These are phyloP conservation scores for Chrysolina oricalcia DNA, from an alignment of 2,888 invertebrate genomes.

Conservation along the genomic window DNA sequence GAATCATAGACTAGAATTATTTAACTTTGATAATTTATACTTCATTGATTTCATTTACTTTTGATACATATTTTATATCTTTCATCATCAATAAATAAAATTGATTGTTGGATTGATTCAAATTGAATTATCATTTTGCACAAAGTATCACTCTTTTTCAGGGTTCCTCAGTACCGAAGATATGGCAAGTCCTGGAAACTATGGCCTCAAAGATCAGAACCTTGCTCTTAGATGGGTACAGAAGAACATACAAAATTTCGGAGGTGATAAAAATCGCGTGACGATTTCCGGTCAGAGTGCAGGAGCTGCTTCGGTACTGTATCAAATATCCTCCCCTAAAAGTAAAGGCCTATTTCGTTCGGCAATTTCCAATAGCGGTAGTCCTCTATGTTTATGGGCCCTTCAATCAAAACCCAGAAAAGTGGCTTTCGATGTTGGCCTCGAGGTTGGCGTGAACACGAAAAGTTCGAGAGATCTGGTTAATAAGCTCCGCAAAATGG, in stretches of 20 bases:
- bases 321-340: conserved; percentile 55
- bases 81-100: no score
- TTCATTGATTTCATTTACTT: no score
- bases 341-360: conserved; percentile 62
- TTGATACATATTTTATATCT: no score
- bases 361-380: conserved; percentile 66
- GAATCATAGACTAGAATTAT: no score
- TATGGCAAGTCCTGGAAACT: conserved; percentile 60
- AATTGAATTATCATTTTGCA: no score
- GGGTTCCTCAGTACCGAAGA: conserved; percentile 63
- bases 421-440: conserved; percentile 59
- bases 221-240: conserved; percentile 59
- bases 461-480: conserved; percentile 56
- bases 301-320: conserved; percentile 58
- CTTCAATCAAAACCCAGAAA: conserved; percentile 53
- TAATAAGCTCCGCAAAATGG: conserved; percentile 54
- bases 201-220: conserved; percentile 63
- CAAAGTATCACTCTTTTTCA: no score
- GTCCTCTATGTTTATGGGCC: conserved; percentile 64
- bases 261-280: conserved; percentile 59
- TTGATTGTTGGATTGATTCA: no score
- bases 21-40: no score
- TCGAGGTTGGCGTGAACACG: conserved; percentile 55
- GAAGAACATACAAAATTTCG: conserved; percentile 58
- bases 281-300: conserved; percentile 62